phyloP scores from a whole-genome alignment of 2,888 invertebrate genomes.

The Philopedon plagiatum region DNA sequence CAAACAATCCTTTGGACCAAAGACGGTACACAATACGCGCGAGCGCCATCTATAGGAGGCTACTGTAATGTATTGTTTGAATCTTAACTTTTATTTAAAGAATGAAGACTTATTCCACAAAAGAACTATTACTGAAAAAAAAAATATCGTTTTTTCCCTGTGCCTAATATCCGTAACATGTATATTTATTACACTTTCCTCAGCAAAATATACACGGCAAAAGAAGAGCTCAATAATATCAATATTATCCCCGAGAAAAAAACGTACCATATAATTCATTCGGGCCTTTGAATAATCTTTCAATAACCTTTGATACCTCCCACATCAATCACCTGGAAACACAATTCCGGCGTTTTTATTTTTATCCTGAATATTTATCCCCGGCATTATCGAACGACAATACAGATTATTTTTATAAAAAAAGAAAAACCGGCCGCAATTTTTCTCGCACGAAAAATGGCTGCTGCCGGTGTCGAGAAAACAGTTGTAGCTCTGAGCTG shows the following conservation, averaged over 20 bases:
- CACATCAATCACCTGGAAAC: background rate
- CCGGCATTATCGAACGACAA: slow-evolving; percentile 12
- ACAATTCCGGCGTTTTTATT: slow-evolving; percentile 8
- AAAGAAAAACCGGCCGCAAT: slow-evolving; percentile 1
- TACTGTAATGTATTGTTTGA: no score
- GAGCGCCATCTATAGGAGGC: no score
- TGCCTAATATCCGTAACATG: no score
- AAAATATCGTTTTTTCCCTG: no score
- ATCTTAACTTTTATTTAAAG: no score
- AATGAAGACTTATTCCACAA: no score
- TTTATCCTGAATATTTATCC: slow-evolving; percentile 4
- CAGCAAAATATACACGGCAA: no score
- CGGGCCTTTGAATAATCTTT: background rate
- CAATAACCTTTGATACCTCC: background rate
- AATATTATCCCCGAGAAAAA: background rate
- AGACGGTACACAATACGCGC: no score
- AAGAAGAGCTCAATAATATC: background rate
- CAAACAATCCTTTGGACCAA: no score
- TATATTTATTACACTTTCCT: no score
- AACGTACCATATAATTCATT: background rate
- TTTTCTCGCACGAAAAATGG: slow-evolving; percentile 2
- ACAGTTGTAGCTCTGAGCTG: slow-evolving; percentile 6
- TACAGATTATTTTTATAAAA: slow-evolving; percentile 9
- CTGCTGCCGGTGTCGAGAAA: slow-evolving; percentile 6
- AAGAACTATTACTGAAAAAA: no score